These are phyloP conservation scores for Urocitellus parryii DNA, from an alignment of 2,113 vertebrate species.

Conservation along the genomic window DNA sequence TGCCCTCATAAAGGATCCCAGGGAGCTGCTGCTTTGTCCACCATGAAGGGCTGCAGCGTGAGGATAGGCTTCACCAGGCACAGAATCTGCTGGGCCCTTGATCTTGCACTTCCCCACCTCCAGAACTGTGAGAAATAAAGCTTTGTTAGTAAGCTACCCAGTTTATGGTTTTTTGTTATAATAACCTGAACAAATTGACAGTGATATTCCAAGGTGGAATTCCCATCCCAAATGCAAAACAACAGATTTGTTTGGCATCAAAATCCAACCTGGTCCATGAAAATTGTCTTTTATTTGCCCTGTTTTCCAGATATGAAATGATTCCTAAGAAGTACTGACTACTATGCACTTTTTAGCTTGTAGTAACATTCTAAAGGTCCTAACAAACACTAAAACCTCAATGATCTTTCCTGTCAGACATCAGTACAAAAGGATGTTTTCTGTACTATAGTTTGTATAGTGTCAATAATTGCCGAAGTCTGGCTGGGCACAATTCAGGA, in stretches of 20 bases:
- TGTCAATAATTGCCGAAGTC: too few species aligned
- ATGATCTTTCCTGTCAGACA: background rate
- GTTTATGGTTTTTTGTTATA: background rate
- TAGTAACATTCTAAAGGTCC: background rate
- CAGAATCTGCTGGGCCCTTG: background rate
- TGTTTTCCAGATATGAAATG: conserved; percentile 7
- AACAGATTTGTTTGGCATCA: conserved; percentile 21
- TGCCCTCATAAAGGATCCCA: background rate
- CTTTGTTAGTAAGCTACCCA: background rate
- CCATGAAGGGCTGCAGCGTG: background rate
- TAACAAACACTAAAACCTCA: background rate
- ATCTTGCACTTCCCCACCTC: background rate
- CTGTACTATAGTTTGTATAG: background rate
- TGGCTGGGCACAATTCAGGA: too few species aligned
- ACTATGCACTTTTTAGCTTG: background rate
- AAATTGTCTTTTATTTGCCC: background rate
- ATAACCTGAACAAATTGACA: background rate
- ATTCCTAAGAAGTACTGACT: background rate
- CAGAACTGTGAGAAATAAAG: background rate
- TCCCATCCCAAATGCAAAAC: conserved; percentile 26
- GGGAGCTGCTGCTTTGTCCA: background rate
- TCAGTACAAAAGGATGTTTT: background rate
- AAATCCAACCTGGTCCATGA: background rate
- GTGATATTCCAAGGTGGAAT: background rate
- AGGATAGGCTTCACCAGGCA: background rate